Base-by-base conservation (phyloP, 2,113 vertebrate genomes). In the Junco hyemalis region DNA sequence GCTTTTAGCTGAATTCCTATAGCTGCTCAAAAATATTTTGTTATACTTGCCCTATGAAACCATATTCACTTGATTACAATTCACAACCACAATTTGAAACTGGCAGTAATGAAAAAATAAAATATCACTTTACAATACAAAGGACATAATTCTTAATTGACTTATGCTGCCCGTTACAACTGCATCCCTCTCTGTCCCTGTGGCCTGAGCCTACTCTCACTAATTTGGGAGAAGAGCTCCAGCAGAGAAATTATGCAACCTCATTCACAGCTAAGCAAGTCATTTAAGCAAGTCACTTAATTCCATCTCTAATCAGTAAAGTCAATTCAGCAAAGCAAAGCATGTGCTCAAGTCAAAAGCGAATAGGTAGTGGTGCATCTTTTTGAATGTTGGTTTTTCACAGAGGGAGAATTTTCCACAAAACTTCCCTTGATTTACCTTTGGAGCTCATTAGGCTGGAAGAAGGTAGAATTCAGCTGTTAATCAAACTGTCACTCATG, bases 241-340 rank as follows among this genome's bases (percentile, higher is more conserved):
- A 22, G 59, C 68, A 83, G 60, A 78, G n/a, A 88, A 92, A 83
- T 84, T 86, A 81, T 24, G 35, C 76, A 78, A 50, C 40, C 80
- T 92, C 88, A 90, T 44, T 70, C 85, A 90, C 72, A 94, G 86
- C 72, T 88, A 85, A 92, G 25, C 68, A 90, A 94, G 53, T 74
- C 38, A 81, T 82, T 93, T 77, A 82, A 83, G 51, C 59, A 59
- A 70, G 48, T 51, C 35, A 70, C 50, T 87, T 91, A 91, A 91
- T 77, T 83, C 56, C 40, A 11, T 45, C 51, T 81, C 56, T 68
- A 54, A 88, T 88, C 82, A 91, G 45, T 57, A 82, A 91, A 82
- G 81, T 45, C 61, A 92, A 56, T 68, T 92, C 82, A 96, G 86
- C 68, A 92, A 93, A 93, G 57, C 42, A 81, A 88, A 88, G 54